Percentiles rank a stretch among this genome's conserved stretches.
These are phyloP conservation scores for Standfussiana lucernea DNA, from an alignment of 2,888 invertebrate species.

Conservation along the genomic window DNA sequence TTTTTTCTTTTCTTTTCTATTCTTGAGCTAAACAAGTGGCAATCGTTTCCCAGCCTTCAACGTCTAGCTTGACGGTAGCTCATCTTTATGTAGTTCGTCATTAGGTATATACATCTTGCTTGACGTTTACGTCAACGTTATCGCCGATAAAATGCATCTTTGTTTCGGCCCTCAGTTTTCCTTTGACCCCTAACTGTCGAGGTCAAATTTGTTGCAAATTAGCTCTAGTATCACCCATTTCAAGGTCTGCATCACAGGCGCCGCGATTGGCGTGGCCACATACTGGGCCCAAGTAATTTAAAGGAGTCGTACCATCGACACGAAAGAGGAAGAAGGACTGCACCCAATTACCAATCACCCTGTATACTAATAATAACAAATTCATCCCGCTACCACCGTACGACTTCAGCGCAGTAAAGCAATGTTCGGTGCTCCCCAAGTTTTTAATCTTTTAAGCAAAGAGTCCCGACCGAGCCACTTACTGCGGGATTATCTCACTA, in stretches of 20 bases:
- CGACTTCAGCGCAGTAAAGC: conserved; percentile 36
- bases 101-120: background rate
- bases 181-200: too few relatives aligned
- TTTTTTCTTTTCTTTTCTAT: too few relatives aligned
- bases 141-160: background rate
- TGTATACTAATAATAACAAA: background rate
- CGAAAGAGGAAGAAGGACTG: too few relatives aligned
- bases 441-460: conserved; percentile 82
- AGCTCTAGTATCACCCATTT: too few relatives aligned
- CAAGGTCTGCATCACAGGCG: too few relatives aligned
- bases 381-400: background rate
- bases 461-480: conserved; percentile 74
- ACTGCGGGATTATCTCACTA: conserved; percentile 79
- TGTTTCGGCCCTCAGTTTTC: background rate
- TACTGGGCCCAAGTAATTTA: too few relatives aligned
- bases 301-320: too few relatives aligned
- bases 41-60: background rate
- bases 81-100: too few relatives aligned
- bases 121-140: background rate
- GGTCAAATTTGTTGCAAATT: too few relatives aligned
- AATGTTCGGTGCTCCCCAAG: conserved; percentile 67
- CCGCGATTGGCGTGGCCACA: too few relatives aligned
- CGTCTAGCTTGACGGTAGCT: background rate
- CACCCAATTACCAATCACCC: too few relatives aligned
- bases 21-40: background rate